Evolutionary conservation across 2,888 invertebrate genomes (phyloP), one percentile per base, ranked within the genome.

Genomic region (Diarsia mendica): DNA sequence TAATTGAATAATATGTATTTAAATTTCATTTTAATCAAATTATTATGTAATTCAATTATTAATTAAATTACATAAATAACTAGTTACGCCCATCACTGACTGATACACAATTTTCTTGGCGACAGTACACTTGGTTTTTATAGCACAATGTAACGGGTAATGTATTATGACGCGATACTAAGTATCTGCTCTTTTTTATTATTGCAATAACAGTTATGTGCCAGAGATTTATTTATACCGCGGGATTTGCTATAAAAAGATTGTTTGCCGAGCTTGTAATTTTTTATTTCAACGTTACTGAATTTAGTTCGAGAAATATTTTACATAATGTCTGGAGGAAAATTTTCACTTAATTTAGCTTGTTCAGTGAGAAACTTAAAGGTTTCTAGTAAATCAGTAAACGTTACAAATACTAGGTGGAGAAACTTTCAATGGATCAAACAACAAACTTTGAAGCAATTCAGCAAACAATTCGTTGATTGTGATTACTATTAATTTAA

Each of bases 111-210:
- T 1, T 9, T 70, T 70, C 13, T 58, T 64, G 55, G 23, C 6
- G 23, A 79, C 72, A 0, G 18, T 77, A 79, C 64, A 46, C 69
- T 83, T 81, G 77, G 79, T 86, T 89, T 91, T 91, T 89, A 89
- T 84, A 73, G 85, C 82, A 75, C 73, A 80, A 61, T 83, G 84
- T 88, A 83, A 88, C 87, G 85, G 84, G 80, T 87, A 85, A 84
- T 88, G 86, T 89, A 85, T 85, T 82, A 83, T 79, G 78, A 82
- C 68, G 68, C 48, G 70, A 72, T 79, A 80, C 83, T 79, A 77
- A 82, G 79, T 85, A 69, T 80, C 76, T 70, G 61, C 70, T 74
- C 58, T 74, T 75, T 77, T 86, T 87, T 82, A 85, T 79, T 79
- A 77, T 82, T 81, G 77, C 73, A 75, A 82, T 79, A 84, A 78